phyloP scores from a whole-genome alignment of 1,140 invertebrate genomes.

The Callitettix versicolor region DNA sequence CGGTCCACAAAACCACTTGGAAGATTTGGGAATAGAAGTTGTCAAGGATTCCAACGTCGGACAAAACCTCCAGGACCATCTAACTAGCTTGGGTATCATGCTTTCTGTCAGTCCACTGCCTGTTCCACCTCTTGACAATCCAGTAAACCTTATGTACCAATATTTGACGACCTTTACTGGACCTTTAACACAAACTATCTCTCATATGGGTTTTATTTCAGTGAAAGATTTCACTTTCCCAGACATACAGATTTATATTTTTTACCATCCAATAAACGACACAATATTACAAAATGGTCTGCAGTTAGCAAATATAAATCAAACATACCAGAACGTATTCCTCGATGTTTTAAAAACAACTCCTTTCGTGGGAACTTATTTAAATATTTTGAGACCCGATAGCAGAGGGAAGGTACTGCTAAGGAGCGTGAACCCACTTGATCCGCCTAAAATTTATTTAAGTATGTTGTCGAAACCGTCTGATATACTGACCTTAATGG shows the following conservation, averaged over 20 bases:
- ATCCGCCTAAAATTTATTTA: conserved; percentile 63
- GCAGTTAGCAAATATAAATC: conserved; percentile 61
- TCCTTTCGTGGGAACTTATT: conserved; percentile 66
- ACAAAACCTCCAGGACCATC: conserved; percentile 80
- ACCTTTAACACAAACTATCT: conserved; percentile 45
- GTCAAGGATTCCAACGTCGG: conserved; percentile 65
- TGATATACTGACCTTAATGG: conserved; percentile 54
- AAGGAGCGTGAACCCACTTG: conserved; percentile 47
- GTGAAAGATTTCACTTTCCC: conserved; percentile 73
- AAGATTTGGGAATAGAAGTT: conserved; percentile 52
- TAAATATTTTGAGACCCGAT: conserved; percentile 66
- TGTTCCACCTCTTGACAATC: conserved; percentile 63
- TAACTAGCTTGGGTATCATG: conserved; percentile 70
- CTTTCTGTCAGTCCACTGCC: conserved; percentile 67
- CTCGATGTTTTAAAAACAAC: conserved; percentile 75
- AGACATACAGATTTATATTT: conserved; percentile 56
- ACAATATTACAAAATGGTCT: conserved; percentile 66
- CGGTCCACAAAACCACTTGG: conserved; percentile 62
- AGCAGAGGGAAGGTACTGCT: conserved; percentile 72
- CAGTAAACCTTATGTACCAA: conserved; percentile 58
- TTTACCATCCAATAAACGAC: conserved; percentile 70
- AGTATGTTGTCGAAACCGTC: conserved; percentile 59
- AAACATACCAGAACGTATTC: conserved; percentile 69
- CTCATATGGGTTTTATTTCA: conserved; percentile 67
- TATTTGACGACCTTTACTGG: conserved; percentile 46